phyloP scores from a whole-genome alignment of 1,140 invertebrate genomes.

The Ostrea edulis region DNA sequence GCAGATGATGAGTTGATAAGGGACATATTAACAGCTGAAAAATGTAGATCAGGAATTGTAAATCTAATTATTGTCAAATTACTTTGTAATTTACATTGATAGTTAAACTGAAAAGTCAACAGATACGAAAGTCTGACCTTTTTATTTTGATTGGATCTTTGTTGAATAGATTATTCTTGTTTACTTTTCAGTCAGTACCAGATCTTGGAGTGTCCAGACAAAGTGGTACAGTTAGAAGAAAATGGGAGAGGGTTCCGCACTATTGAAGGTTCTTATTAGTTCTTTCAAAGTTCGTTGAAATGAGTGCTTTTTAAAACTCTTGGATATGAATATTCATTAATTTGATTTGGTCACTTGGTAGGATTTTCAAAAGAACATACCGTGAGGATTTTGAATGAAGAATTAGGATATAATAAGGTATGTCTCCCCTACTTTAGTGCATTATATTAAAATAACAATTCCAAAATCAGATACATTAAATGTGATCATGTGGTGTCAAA shows the following conservation, averaged over 20 bases:
- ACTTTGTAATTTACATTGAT: not conserved
- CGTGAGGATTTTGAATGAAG: conserved; percentile 71
- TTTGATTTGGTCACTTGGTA: conserved; percentile 44
- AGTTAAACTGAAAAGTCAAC: too few species aligned
- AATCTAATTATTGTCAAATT: not conserved
- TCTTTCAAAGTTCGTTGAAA: not conserved
- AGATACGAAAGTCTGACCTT: too few species aligned
- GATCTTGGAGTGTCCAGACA: conserved; percentile 55
- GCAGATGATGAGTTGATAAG: too few species aligned
- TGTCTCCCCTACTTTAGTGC: not conserved
- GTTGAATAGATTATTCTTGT: not conserved
- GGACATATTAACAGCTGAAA: too few species aligned
- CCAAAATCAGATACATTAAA: too few species aligned
- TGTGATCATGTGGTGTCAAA: too few species aligned
- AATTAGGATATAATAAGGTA: conserved; percentile 75
- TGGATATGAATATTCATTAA: not conserved
- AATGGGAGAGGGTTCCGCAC: conserved; percentile 50
- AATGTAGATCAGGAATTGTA: too few species aligned
- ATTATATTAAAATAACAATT: too few species aligned
- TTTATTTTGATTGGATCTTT: too few species aligned
- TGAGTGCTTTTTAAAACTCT: too few species aligned
- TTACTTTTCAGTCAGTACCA: conserved; percentile 61
- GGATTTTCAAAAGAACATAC: conserved; percentile 60
- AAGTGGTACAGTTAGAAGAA: conserved; percentile 60
- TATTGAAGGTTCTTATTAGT: conserved; percentile 43